These are phyloP conservation scores for Myotis yumanensis DNA, from an alignment of 2,113 vertebrate species.

Conservation along the genomic window DNA sequence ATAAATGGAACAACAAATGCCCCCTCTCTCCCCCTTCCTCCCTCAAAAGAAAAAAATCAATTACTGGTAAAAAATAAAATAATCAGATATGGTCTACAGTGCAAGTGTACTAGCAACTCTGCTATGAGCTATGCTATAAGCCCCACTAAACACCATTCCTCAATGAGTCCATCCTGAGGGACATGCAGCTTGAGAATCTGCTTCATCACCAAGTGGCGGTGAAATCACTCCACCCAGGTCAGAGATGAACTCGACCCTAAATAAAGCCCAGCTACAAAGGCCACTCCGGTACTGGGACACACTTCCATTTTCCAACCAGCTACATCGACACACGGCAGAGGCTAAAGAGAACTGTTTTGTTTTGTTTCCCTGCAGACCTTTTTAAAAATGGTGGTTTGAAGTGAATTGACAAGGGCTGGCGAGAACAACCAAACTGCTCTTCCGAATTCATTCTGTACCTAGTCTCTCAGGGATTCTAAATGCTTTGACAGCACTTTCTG, in stretches of 20 bases:
- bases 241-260: constrained; percentile 53
- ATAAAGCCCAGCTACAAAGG: constrained; percentile 52
- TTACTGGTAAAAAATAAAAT: background rate
- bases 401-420: background rate
- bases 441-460: background rate
- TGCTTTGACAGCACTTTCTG: background rate
- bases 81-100: constrained; percentile 75
- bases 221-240: constrained; percentile 50
- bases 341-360: background rate
- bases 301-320: constrained; percentile 65
- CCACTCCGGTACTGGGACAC: background rate
- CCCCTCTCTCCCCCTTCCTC: background rate
- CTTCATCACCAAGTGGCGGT: constrained; percentile 49
- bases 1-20: background rate
- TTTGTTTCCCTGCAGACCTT: constrained; percentile 22
- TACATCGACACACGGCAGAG: constrained; percentile 43
- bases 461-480: background rate
- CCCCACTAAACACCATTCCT: constrained; percentile 75
- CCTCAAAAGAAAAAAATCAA: background rate
- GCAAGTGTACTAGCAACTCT: constrained; percentile 72
- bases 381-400: constrained; percentile 50
- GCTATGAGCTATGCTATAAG: constrained; percentile 80
- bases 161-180: background rate
- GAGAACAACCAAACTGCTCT: background rate
- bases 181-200: constrained; percentile 44